Evolutionary conservation across 2,113 vertebrate genomes (phyloP), one percentile per base, ranked within the genome.

Genomic region (Cephalophus harveyi): DNA sequence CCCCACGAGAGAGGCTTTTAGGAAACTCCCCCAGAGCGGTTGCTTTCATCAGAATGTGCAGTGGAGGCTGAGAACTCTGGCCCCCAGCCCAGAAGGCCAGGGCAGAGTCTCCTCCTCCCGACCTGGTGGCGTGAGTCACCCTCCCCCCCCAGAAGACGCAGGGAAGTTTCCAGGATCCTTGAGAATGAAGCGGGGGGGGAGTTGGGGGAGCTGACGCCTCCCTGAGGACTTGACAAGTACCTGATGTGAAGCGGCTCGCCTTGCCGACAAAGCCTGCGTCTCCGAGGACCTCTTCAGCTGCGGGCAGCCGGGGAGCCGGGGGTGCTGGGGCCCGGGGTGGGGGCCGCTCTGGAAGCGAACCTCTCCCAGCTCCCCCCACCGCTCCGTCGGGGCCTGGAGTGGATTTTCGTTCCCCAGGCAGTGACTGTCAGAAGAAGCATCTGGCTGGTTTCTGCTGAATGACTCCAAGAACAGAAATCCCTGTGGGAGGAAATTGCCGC

Each of bases 401-500:
- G 81, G 97, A 96, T 89, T 76, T 98, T 86, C 96, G 97, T 64
- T 97, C 97, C 96, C 97, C 82, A 96, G 97, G 96, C 64, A 96
- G 86, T 57, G 86, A 43, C 98, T 98, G 98, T 97, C 97, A 98
- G 96, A 96, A 94, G 90, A 97, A 30, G 43, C 4, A 78, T 87
- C 96, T 98, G 94, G 94, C 43, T 60, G 78, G 89, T 98, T 98
- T 98, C 98, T 98, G 94, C 88, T 97, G 98, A 90, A 97, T 94
- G 52, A 92, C 94, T 97, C 30, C 57, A 76, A 98, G 97, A 98
- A 95, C 96, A 84, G 74, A 95, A 89, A 85, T 81, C 96, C 97
- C 96, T 91, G 19, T 1, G 96, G 96, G 96, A 98, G 54, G 62
- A 71, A 87, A 89, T 7, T 2, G 4, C 36, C 71, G 71, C 81